Conservation (phyloP, 2,888 invertebrate species). For the Nemotelus pantherinus region DNA sequence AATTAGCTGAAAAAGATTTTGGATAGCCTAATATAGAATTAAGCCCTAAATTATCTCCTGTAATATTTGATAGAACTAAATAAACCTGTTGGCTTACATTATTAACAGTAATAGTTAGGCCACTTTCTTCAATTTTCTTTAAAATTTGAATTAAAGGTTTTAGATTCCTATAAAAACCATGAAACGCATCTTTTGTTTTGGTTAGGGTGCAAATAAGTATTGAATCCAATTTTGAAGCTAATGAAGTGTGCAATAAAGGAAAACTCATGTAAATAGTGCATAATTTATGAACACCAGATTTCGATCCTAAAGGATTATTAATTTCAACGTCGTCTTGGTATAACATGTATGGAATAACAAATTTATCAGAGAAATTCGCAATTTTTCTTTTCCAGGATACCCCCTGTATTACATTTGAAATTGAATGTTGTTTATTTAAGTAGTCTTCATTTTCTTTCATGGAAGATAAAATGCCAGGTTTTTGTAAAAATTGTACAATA, state of each 20-base stretch:
- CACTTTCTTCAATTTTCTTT: slow-evolving; percentile 43
- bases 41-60: slow-evolving; percentile 52
- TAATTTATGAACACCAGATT: slow-evolving; percentile 43
- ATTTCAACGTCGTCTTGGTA: slow-evolving; percentile 47
- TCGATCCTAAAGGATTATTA: slow-evolving; percentile 44
- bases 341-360: slow-evolving; percentile 38
- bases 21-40: slow-evolving; percentile 51
- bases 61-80: background rate
- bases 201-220: slow-evolving; percentile 41
- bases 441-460: slow-evolving; percentile 17
- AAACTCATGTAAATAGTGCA: slow-evolving; percentile 40
- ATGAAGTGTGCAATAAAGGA: slow-evolving; percentile 35
- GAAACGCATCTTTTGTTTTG: slow-evolving; percentile 4
- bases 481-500: slow-evolving; percentile 33
- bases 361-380: slow-evolving; percentile 16
- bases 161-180: slow-evolving; percentile 31
- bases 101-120: slow-evolving; percentile 10
- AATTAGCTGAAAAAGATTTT: slow-evolving; percentile 15
- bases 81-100: slow-evolving; percentile 36
- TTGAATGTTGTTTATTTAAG: background rate
- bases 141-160: slow-evolving; percentile 17
- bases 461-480: slow-evolving; percentile 37
- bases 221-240: slow-evolving; percentile 44
- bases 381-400: slow-evolving; percentile 37
- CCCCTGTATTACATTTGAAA: slow-evolving; percentile 44